Conservation (phyloP, 1,140 invertebrate species). For the Drosophila persimilis region DNA sequence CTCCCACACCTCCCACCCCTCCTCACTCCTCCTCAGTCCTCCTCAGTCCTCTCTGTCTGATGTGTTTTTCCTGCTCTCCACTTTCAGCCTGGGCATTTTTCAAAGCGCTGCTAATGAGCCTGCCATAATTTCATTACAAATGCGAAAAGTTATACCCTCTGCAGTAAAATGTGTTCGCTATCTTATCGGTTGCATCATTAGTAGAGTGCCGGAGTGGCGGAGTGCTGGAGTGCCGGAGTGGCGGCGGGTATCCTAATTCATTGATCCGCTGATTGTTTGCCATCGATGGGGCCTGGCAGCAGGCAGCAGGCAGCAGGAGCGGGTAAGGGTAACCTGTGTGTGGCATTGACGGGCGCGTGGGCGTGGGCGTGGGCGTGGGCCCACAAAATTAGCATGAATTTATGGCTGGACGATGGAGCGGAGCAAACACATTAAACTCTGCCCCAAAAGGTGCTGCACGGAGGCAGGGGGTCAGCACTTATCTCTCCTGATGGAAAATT, state of each 20-base stretch:
- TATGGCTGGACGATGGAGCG: constrained; percentile 6
- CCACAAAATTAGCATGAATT: constrained; percentile 40
- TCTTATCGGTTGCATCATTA: constrained; percentile 66
- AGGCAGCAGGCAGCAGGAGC: neutral
- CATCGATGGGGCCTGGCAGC: neutral
- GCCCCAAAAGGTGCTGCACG: constrained; percentile 6
- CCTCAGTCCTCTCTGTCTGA: neutral
- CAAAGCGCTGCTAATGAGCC: constrained; percentile 49
- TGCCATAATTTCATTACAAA: constrained; percentile 62
- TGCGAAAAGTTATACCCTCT: constrained; percentile 26
- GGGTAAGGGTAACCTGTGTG: neutral
- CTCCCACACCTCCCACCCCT: neutral
- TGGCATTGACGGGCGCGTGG: constrained; percentile 19
- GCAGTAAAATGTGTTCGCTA: constrained; percentile 27
- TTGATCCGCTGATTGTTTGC: constrained; percentile 62
- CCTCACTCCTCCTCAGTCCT: neutral
- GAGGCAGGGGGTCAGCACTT: constrained; percentile 18
- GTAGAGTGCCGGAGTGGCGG: neutral
- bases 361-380: constrained; percentile 12
- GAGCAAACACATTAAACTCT: constrained; percentile 43
- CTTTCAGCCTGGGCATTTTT: constrained; percentile 4
- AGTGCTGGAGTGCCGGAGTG: neutral
- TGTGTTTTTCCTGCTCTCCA: constrained; percentile 12
- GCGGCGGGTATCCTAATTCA: constrained; percentile 42
- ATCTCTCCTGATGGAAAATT: constrained; percentile 26